A percentile compares a stretch with the other conserved stretches of the same genome.
phyloP scores from a whole-genome alignment of 2,888 invertebrate genomes.

The Stictocephala bisonia region DNA sequence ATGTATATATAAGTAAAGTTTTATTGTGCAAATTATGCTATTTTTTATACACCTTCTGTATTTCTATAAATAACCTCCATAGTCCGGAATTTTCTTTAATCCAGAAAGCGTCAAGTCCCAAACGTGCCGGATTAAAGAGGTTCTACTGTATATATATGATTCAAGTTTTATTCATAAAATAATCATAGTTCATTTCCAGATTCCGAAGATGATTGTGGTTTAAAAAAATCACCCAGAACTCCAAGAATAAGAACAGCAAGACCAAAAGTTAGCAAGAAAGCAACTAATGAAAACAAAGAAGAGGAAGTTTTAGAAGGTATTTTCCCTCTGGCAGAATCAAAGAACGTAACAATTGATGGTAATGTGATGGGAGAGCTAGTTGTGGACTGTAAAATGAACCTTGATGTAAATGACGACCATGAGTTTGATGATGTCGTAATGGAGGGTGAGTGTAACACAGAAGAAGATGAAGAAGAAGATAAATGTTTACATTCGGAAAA shows the following conservation, averaged over 20 bases:
- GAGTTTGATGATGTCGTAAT: conserved; percentile 25
- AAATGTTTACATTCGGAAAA: conserved; percentile 11
- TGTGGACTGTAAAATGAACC: neutral
- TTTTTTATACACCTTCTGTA: too few relatives aligned
- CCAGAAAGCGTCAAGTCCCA: too few relatives aligned
- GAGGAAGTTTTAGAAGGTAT: conserved; percentile 17
- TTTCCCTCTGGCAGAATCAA: conserved; percentile 1
- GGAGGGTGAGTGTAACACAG: conserved; percentile 12
- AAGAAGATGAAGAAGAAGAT: conserved; percentile 32
- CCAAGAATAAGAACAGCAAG: neutral
- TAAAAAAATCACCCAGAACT: conserved; percentile 24
- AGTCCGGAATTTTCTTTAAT: too few relatives aligned
- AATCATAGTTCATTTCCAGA: too few relatives aligned
- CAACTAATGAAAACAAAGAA: neutral
- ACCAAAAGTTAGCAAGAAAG: conserved; percentile 9
- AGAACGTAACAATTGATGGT: neutral
- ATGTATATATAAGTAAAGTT: too few relatives aligned
- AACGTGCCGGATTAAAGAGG: too few relatives aligned
- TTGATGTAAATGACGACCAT: conserved; percentile 20
- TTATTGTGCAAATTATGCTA: too few relatives aligned
- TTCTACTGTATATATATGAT: too few relatives aligned
- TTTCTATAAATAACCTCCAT: too few relatives aligned
- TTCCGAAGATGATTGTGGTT: neutral
- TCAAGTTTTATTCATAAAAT: too few relatives aligned
- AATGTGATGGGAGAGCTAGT: neutral